Evolutionary conservation across 2,797 vertebrate species (phyloP), one percentile per base, ranked within the genome.

Genomic region (Rhodeus uyekii): DNA sequence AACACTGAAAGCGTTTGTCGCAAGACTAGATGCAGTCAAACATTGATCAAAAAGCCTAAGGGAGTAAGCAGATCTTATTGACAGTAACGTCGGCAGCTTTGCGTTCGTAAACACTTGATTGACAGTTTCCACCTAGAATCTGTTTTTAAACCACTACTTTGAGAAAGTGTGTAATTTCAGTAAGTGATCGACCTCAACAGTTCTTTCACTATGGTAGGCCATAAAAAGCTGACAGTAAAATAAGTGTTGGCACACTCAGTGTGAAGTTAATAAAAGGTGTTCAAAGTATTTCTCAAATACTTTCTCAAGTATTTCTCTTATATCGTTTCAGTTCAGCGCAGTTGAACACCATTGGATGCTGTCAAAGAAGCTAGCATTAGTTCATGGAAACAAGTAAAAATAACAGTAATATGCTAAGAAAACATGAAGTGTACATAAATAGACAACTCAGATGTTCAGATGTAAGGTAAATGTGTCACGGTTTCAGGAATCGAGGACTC

Each of bases 1-100:
- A 76, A 85, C 77, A 75, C 53, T 58, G 46, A 75, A 86, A 75
- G 73, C 32, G 72, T 85, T 85, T 74, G 80, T 84, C 72, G 12
- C 36, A 46, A 39, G 61, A 36, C 74, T 79, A 55, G 38, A 50
- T 55, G n/a, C 50, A 38, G 69, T 65, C 76, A 42, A 27, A 53
- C 72, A 60, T 24, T 27, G 19, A 76, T 76, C 71, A 72, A 53
- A 42, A 48, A 27, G 5, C 36, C 46, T 32, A 69, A 68, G 44
- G 14, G 27, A 29, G 27, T 48, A 71, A 63, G 34, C 22, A 60
- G 68, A 58, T 69, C 67, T 73, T 29, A 78, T 19, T 44, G 50
- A 48, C 39, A 38, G 32, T 14, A 3, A 22, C 36, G 27, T 82
- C 77, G 8, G 39, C 27, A 48, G 32, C 48, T 65, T 68, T 46